Evolutionary conservation across 2,888 invertebrate genomes (phyloP), one percentile per base, ranked within the genome.

Genomic region (Drosophila barbarae): DNA sequence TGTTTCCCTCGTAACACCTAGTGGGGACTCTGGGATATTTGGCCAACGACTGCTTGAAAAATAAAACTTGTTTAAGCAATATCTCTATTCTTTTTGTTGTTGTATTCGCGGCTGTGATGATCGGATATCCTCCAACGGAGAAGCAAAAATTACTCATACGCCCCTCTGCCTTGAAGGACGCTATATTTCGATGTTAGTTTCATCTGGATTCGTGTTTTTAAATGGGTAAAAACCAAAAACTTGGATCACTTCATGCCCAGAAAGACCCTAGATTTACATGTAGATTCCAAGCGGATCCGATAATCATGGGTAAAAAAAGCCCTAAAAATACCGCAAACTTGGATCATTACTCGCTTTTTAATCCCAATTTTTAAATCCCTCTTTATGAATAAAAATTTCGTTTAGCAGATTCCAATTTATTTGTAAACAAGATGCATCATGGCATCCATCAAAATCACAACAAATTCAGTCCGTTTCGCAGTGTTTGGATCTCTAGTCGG

Each of bases 391-490:
- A 18, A 18, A 38, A 3, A 1, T 9, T 28, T 21, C 9, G n/a
- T 28, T 30, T 1, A 21, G 9, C 15, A 23, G 23, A 54, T 32
- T 18, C 23, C 26, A 61, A 21, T 60, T 60, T 60, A 60, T 39
- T 60, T n/a, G n/a, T 26, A 13, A 26, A 34, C 18, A 18, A 7
- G n/a, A 10, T 10, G 7, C 3, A 9, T 26, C 18, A 10, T 2
- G 8, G 15, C 23, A 49, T 26, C 15, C 10, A 18, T 51, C 55
- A 51, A 42, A 44, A 44, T 44, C 42, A 15, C 47, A 64, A 67
- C 52, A 58, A 63, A 68, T 50, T 35, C 8, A 52, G 13, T 15
- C 38, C 3, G 1, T 15, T 1, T 10, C 2, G 3, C 1, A 13
- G 46, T 46, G 8, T 5, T 6, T 2, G n/a, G 6, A 28, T n/a